phyloP scores from a whole-genome alignment of 2,113 vertebrate species.

The Todiramphus saurophagus region DNA sequence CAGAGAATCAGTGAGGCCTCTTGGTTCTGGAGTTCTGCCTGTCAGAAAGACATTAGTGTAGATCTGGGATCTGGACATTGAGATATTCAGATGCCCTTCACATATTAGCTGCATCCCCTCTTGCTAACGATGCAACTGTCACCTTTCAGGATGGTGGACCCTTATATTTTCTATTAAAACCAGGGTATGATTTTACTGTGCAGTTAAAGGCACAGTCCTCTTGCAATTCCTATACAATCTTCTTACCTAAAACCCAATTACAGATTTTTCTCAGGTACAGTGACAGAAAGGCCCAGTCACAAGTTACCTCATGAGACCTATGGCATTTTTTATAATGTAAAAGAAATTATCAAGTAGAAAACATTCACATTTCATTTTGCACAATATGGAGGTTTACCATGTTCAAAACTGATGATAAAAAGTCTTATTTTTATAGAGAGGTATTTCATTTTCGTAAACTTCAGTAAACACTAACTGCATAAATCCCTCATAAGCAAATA shows the following conservation, averaged over 20 bases:
- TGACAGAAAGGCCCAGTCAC: neutral
- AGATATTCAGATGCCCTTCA: neutral
- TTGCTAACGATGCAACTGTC: fast-evolving
- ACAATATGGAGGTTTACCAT: neutral
- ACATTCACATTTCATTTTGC: neutral
- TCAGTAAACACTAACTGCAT: conserved; percentile 21
- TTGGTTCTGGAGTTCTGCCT: neutral
- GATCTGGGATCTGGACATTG: neutral
- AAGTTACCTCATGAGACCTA: neutral
- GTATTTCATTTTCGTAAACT: conserved; percentile 36
- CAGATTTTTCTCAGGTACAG: neutral
- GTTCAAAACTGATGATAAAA: neutral
- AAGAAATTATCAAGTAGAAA: neutral
- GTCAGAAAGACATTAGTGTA: neutral
- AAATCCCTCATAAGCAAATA: conserved; percentile 28
- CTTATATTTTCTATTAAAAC: neutral
- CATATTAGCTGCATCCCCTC: neutral
- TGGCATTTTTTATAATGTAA: neutral
- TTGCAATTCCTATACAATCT: neutral
- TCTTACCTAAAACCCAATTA: neutral
- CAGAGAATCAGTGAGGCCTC: neutral
- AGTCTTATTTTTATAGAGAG: neutral
- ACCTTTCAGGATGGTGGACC: neutral
- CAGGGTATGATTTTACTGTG: neutral
- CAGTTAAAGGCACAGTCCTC: neutral